Conservation (phyloP, 37 sponge, comb jelly and placozoan species). For the Theonella swinhoei region DNA sequence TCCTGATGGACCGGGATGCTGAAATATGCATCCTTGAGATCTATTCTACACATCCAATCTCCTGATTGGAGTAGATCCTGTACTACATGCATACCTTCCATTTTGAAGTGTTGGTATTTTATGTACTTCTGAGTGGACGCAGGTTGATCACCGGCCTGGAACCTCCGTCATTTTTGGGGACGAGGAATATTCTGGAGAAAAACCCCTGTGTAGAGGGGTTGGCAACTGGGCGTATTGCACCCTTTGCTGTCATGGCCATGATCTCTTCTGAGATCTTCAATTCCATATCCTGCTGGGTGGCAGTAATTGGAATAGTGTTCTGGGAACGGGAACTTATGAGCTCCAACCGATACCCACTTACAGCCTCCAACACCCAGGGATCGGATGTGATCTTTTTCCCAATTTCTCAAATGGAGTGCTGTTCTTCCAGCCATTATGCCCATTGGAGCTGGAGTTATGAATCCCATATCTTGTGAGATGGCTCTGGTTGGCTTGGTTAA, state of each 20-base stretch:
- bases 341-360: background rate
- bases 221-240: background rate
- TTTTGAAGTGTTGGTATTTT: constrained; percentile 18
- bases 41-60: constrained; percentile 15
- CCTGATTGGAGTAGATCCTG: constrained; percentile 13
- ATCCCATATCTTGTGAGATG: background rate
- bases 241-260: too few species aligned
- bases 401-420: background rate
- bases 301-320: too few species aligned
- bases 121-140: background rate
- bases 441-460: background rate
- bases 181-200: constrained; percentile 3
- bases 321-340: too few species aligned
- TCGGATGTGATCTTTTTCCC: constrained; percentile 33
- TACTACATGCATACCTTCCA: constrained; percentile 9
- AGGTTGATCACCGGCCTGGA: background rate
- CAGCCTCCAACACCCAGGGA: constrained; percentile 10
- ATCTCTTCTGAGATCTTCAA: too few species aligned
- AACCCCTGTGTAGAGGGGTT: background rate
- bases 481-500: too few species aligned
- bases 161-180: background rate
- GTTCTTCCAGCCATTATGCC: constrained; percentile 9
- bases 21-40: constrained; percentile 36
- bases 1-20: background rate
- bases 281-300: background rate